A percentile compares a stretch with the other conserved stretches of the same genome.
Conservation (phyloP, 1,140 invertebrate species). For the Cydia fagiglandana region DNA sequence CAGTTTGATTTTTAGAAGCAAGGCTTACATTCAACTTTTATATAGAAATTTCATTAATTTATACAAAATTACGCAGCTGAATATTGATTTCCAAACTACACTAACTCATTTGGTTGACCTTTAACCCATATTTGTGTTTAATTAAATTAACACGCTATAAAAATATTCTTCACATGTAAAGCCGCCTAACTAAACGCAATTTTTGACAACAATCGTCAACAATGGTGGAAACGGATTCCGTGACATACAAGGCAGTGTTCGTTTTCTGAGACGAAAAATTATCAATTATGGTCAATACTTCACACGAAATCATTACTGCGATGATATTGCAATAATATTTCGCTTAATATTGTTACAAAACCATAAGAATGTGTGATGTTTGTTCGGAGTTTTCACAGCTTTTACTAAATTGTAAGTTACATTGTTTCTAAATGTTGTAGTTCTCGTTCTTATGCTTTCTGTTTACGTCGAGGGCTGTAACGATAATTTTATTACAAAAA, state of each 20-base stretch:
- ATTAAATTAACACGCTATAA: not conserved
- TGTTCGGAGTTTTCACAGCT: slow-evolving; percentile 89
- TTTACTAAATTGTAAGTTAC: slow-evolving; percentile 86
- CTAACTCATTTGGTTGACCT: not conserved
- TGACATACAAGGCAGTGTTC: slow-evolving; percentile 71
- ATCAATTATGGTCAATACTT: slow-evolving; percentile 77
- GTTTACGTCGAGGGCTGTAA: slow-evolving; percentile 38
- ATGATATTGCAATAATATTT: slow-evolving; percentile 75
- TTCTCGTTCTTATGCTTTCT: slow-evolving; percentile 46
- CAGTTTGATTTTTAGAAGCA: no score
- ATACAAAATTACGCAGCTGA: not conserved
- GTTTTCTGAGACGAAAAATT: slow-evolving; percentile 74
- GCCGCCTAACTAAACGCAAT: slow-evolving; percentile 55
- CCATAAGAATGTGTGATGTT: slow-evolving; percentile 87
- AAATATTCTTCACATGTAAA: not conserved
- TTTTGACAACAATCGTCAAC: slow-evolving; percentile 78
- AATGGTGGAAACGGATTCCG: slow-evolving; percentile 74
- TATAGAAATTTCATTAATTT: not conserved
- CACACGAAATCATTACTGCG: slow-evolving; percentile 59
- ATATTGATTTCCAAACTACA: not conserved
- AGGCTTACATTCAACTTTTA: no score
- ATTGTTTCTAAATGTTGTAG: slow-evolving; percentile 72
- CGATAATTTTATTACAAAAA: slow-evolving; percentile 41
- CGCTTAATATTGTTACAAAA: slow-evolving; percentile 61
- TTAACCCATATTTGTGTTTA: not conserved